These are phyloP conservation scores for Lepus europaeus DNA, from an alignment of 2,113 vertebrate species.

Conservation along the genomic window DNA sequence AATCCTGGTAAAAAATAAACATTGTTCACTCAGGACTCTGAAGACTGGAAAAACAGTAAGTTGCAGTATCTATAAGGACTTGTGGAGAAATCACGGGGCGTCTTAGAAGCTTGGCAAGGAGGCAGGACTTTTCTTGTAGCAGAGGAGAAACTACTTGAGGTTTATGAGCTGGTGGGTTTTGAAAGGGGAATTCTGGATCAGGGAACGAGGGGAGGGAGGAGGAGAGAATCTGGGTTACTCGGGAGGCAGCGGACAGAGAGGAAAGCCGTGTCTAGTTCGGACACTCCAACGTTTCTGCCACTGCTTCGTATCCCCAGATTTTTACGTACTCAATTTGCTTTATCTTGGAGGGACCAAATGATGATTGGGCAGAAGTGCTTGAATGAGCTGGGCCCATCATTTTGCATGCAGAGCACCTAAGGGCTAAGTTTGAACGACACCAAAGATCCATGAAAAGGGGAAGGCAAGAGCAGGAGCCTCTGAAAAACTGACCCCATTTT, in stretches of 20 bases:
- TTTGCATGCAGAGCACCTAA: not conserved
- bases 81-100: not conserved
- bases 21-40: not conserved
- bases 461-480: not conserved
- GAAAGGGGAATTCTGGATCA: not conserved
- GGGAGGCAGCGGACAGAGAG: not conserved
- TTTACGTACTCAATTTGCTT: not conserved
- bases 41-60: not conserved
- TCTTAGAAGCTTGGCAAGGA: not conserved
- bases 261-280: not conserved
- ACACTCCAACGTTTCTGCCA: not conserved
- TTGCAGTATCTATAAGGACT: not conserved
- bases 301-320: not conserved
- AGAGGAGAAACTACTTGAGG: not conserved
- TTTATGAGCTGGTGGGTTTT: not conserved
- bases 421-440: not conserved
- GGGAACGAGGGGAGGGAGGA: not conserved
- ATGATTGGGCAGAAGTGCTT: not conserved
- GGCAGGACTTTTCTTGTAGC: not conserved
- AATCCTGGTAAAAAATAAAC: not conserved
- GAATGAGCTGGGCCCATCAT: not conserved
- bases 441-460: not conserved
- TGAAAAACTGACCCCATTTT: not conserved
- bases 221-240: not conserved
- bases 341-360: not conserved